Evolutionary conservation across 2,113 vertebrate genomes (phyloP), one percentile per base, ranked within the genome.

Genomic region (Melanotaenia duboulayi): DNA sequence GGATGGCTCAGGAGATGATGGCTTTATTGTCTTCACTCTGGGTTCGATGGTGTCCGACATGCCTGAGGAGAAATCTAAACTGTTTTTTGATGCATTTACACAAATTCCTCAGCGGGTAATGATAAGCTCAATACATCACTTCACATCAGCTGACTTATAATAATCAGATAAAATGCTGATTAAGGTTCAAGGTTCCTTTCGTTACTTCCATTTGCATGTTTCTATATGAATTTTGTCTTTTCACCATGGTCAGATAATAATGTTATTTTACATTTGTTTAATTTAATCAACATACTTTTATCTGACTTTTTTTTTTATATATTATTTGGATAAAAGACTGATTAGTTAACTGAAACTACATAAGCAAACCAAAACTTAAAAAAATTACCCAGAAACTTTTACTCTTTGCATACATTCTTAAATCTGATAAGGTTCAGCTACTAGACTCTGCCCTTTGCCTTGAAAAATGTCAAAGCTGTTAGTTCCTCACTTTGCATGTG

Each of bases 31-130:
- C 70, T 99, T 99, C 85, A 97, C 96, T 0, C 66, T 99, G 93
- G 98, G 98, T 12, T 99, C 98, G n/a, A 93, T 97, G 92, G 91
- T 99, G 70, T 94, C 96, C 0, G 82, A 91, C 20, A 96, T 99
- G 74, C 96, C 97, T 0, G 87, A 91, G 59, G 75, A 94, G 56
- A 97, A 90, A 82, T 95, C 96, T 3, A 92, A 66, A 77, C 87
- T 87, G 25, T 97, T 99, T 1, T 94, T 96, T 0, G 93, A 96
- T 0, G 96, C 94, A 19, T 94, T 99, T 71, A 90, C 94, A 23
- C 90, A 91, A 71, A 93, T 99, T 62, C 96, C 97, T 67, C 98
- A 99, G 68, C 97, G 94, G 84, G 98, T 99, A 94, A 84, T 60
- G 0, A 1, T 11, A 11, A 24, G 5, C 19, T 1, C 19, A 40